Evolutionary conservation across 53 echinoderm and acorn worm genomes (phyloP), one percentile per base, ranked within the genome.

Genomic region (Astropecten irregularis): DNA sequence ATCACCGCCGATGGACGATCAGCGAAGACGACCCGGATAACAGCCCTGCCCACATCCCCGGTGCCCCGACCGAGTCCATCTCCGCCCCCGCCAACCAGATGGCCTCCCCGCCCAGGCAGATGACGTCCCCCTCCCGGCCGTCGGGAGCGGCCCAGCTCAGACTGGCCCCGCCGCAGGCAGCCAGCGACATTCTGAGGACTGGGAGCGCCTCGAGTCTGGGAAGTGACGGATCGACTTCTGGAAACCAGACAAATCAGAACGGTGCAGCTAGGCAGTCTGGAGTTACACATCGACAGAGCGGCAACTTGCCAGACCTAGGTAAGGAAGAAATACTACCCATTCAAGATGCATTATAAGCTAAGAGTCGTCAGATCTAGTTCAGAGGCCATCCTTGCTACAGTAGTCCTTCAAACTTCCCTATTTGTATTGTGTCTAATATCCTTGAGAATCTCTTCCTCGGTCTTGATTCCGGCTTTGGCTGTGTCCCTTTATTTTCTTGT

Each of bases 1-100:
- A 95, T 36, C 95, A 95, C 65, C 92, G 88, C 37, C 82, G 63
- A 18, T 47, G 60, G 63, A 62, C 79, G 2, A 48, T 14, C 48
- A 81, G 77, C 35, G 68, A 57, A 37, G 56, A 23, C 13, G 77
- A 68, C 31, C 18, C 53, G 9, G 55, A 66, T 22, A 46, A 40
- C 57, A 23, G 18, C 37, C 35, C 64, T 20, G 27, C 62, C 72
- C 15, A 32, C 71, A 46, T 47, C 69, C 59, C 55, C 13, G 39
- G n/a, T 8, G 33, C 47, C 19, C 48, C 61, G 4, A 16, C 72
- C 8, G 82, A 85, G 21, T 49, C 83, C 22, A 26, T 68, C 76
- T 68, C 83, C 0, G 62, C 68, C 30, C 71, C 71, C 3, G 82
- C 35, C 23, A 38, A 72, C 23, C 65, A 74, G 3, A 76, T 74